Conservation (phyloP, 1,140 invertebrate genomes). For the Oedothorax gibbosus region DNA sequence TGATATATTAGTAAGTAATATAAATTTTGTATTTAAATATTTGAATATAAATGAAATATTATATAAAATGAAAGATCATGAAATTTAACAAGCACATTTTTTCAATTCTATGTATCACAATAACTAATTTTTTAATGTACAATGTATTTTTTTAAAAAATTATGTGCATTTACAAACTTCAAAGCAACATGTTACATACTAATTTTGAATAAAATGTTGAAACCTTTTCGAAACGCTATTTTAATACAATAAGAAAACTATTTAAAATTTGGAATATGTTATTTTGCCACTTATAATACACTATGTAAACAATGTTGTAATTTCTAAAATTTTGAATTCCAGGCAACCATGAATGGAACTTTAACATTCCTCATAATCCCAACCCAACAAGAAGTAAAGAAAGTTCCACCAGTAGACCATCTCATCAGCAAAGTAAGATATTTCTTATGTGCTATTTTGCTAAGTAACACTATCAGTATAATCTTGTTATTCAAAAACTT, state of each 20-base stretch:
- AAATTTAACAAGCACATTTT: no score
- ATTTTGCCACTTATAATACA: not conserved
- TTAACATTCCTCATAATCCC: constrained; percentile 92
- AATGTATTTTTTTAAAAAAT: no score
- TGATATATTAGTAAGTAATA: constrained; percentile 79
- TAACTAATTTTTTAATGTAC: no score
- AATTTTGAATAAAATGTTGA: not conserved
- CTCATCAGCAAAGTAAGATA: no score
- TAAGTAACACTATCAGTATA: not conserved
- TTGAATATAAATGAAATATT: constrained; percentile 9
- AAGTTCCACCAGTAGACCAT: constrained; percentile 9
- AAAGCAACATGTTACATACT: not conserved
- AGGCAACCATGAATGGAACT: constrained; percentile 92
- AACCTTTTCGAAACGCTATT: not conserved
- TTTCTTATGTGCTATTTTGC: no score
- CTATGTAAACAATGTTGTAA: no score
- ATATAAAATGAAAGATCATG: no score
- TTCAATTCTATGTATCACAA: no score
- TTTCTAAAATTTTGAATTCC: constrained; percentile 52
- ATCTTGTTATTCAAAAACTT: not conserved
- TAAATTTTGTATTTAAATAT: constrained; percentile 43
- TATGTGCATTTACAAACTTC: not conserved
- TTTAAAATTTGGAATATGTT: not conserved
- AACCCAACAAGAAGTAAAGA: constrained; percentile 64
- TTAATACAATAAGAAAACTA: not conserved